Percentiles rank a stretch among this genome's conserved stretches.
Evolutionary conservation across 1,140 invertebrate species (phyloP).

Genomic region (Rhopalosiphum padi): DNA sequence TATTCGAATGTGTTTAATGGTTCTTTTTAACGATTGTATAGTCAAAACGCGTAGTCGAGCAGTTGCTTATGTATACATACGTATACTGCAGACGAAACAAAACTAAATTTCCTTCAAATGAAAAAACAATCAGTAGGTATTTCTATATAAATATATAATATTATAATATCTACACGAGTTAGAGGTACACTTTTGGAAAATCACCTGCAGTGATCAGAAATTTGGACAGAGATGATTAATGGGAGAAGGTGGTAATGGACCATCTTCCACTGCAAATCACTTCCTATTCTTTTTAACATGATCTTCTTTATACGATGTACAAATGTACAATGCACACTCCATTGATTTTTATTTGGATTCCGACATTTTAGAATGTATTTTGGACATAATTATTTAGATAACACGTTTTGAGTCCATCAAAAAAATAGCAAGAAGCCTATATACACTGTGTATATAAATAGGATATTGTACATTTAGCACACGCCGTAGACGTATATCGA

Average conservation of each 20-base stretch:
- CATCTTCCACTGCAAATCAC: not conserved
- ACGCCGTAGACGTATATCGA: too few relatives aligned
- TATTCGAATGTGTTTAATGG: slow-evolving; percentile 16
- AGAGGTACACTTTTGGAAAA: not conserved
- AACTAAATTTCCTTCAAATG: not conserved
- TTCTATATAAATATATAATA: not conserved
- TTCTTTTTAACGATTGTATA: slow-evolving; percentile 23
- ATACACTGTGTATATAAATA: not conserved
- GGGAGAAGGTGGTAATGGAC: not conserved
- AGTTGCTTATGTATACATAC: not conserved
- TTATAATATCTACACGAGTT: not conserved
- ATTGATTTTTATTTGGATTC: not conserved
- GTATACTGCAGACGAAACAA: not conserved
- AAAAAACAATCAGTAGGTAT: not conserved
- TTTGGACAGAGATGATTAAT: not conserved
- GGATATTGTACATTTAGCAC: not conserved
- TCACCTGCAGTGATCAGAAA: not conserved
- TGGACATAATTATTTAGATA: not conserved
- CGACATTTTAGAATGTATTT: not conserved
- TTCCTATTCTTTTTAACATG: not conserved
- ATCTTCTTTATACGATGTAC: not conserved
- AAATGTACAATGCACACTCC: not conserved
- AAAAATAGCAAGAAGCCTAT: not conserved
- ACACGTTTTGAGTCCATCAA: not conserved
- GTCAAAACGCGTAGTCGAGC: not conserved